These are phyloP conservation scores for Arvicanthis niloticus DNA, from an alignment of 2,113 vertebrate species.

Conservation along the genomic window DNA sequence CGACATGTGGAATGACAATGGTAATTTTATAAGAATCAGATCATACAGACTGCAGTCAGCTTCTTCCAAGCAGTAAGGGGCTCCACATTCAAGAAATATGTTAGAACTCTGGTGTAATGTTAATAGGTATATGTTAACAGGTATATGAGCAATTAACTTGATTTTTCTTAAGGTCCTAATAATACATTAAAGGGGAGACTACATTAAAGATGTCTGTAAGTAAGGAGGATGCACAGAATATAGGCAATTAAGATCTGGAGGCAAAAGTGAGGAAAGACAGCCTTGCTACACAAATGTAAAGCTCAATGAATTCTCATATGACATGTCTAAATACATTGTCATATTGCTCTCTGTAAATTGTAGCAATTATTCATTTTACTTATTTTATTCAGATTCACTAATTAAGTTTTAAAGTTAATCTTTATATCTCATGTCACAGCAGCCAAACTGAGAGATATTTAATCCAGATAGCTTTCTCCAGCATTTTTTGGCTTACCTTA, in stretches of 20 bases:
- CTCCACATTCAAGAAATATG: slow-evolving; percentile 6
- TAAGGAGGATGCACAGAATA: background rate
- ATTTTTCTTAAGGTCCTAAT: background rate
- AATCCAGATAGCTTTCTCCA: background rate
- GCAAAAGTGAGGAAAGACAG: background rate
- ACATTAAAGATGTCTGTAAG: background rate
- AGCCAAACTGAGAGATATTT: background rate
- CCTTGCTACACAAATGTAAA: background rate
- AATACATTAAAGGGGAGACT: background rate
- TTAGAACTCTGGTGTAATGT: background rate
- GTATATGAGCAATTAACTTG: background rate
- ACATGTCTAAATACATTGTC: background rate
- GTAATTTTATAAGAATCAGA: slow-evolving; percentile 10
- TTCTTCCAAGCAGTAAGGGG: background rate
- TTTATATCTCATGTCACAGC: background rate
- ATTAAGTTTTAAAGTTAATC: background rate
- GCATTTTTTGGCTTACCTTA: background rate
- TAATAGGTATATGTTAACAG: background rate
- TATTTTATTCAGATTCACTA: background rate
- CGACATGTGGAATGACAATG: background rate
- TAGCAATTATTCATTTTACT: background rate
- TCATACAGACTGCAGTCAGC: background rate
- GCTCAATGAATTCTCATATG: too few relatives aligned
- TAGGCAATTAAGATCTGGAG: background rate
- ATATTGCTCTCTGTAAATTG: background rate